Evolutionary conservation across 2,113 vertebrate genomes (phyloP), one percentile per base, ranked within the genome.

Genomic region (Saguinus imperator): DNA sequence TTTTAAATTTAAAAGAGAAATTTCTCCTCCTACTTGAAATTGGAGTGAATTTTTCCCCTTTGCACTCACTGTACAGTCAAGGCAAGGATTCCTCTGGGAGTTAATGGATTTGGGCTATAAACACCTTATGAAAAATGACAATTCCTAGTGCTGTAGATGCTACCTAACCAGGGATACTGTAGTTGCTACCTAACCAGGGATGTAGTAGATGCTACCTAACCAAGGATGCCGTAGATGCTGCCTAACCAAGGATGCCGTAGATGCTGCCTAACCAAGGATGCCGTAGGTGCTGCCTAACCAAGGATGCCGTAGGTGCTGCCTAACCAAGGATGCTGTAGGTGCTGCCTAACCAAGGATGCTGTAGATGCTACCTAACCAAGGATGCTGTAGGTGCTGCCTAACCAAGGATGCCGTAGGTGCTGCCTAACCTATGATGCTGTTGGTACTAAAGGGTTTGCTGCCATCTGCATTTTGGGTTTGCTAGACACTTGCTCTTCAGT

Each of bases 71-170:
- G 1, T 37, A 37, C 61, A 57, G 68, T 18, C 2, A 58, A 94
- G 92, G 64, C 58, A 96, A 94, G 97, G 89, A 91, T 89, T 97
- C 94, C 68, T 93, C 82, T 9, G 68, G 79, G 57, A 92, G 86
- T 77, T 20, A 84, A 96, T 58, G 92, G 91, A 66, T 48, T 5
- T n/a, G 87, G 77, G n/a, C 16, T 11, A 25, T 14, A 52, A 58
- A 18, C 52, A 2, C 6, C 57, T 0, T 0, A 21, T 5, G 43
- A 75, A 1, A 55, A 29, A 10, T 12, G 21, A 23, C 20, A 23
- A 1, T 7, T 72, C 40, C 75, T 6, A 6, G 82, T 0, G 3
- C 43, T 5, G 9, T 18, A n/a, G 52, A 7, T 6, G 25, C 9
- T 7, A 0, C 20, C 9, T 43, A 23, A 3, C n/a, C 2, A 9